These are phyloP conservation scores for Spea hammondii DNA, from an alignment of 2,797 vertebrate species.

Conservation along the genomic window DNA sequence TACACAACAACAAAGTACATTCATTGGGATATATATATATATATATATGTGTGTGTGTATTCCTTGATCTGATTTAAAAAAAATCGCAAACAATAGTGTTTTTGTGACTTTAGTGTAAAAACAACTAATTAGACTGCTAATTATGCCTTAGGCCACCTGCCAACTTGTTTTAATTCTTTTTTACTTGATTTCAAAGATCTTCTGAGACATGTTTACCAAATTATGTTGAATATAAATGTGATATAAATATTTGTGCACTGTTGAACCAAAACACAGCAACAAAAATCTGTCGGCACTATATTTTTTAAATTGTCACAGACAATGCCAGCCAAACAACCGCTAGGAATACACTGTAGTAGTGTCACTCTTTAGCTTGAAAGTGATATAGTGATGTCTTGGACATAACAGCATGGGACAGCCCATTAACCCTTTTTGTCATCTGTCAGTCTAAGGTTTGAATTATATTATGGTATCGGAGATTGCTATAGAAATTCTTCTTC, in stretches of 20 bases:
- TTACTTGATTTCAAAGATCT: not conserved
- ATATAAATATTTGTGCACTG: not conserved
- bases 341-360: not conserved
- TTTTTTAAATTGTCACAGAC: not conserved
- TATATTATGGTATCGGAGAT: no score
- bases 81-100: no score
- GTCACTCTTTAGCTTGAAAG: not conserved
- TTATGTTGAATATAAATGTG: not conserved
- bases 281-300: not conserved
- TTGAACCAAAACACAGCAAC: conserved; percentile 1
- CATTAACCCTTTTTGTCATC: no score
- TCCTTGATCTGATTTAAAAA: no score
- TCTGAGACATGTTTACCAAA: conserved; percentile 1
- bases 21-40: no score
- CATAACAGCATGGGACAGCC: no score
- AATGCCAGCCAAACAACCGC: not conserved
- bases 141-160: not conserved
- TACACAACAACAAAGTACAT: no score
- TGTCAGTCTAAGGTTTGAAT: no score
- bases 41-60: no score
- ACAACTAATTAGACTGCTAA: no score
- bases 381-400: not conserved
- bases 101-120: no score
- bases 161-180: not conserved
- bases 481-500: no score